phyloP scores from a whole-genome alignment of 2,113 vertebrate genomes.

The Acanthochromis polyacanthus region DNA sequence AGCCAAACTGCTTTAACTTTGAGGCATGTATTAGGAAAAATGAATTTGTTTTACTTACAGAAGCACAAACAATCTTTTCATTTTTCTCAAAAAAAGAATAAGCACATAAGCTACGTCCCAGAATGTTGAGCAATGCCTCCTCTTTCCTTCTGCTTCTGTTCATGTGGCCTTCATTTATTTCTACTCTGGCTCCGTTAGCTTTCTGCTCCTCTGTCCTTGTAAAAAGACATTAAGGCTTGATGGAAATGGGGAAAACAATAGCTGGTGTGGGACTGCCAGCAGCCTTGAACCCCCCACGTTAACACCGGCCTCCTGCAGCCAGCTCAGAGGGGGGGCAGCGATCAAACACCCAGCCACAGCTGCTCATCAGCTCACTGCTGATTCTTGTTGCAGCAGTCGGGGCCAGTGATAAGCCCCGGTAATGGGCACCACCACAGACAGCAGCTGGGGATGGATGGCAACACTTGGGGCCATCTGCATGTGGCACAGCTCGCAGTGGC shows the following conservation, averaged over 20 bases:
- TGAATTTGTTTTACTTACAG: too few relatives aligned
- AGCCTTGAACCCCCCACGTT: constrained; percentile 18
- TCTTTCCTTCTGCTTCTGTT: constrained; percentile 8
- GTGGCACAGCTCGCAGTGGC: constrained; percentile 41
- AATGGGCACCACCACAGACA: constrained; percentile 24
- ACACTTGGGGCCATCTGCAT: constrained; percentile 52
- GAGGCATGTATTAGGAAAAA: too few relatives aligned
- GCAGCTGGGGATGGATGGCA: constrained; percentile 61
- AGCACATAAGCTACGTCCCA: neutral
- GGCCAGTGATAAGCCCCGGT: constrained; percentile 25
- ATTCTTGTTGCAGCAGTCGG: neutral
- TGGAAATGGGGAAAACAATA: constrained; percentile 24
- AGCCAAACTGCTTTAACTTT: too few relatives aligned
- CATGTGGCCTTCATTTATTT: constrained; percentile 14
- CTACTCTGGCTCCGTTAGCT: neutral
- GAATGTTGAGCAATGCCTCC: constrained; percentile 6
- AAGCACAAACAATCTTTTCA: too few relatives aligned
- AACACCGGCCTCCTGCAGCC: constrained; percentile 22
- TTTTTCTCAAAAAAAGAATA: too few relatives aligned
- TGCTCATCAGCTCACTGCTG: constrained; percentile 51
- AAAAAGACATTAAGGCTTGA: constrained; percentile 20
- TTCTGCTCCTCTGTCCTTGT: constrained; percentile 9
- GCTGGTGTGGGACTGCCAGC: constrained; percentile 36
- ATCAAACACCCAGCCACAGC: constrained; percentile 55
- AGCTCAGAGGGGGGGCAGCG: constrained; percentile 43